Evolutionary conservation across 2,888 invertebrate species (phyloP), one percentile per base, ranked within the genome.

Genomic region (Pseudococcus viburni): DNA sequence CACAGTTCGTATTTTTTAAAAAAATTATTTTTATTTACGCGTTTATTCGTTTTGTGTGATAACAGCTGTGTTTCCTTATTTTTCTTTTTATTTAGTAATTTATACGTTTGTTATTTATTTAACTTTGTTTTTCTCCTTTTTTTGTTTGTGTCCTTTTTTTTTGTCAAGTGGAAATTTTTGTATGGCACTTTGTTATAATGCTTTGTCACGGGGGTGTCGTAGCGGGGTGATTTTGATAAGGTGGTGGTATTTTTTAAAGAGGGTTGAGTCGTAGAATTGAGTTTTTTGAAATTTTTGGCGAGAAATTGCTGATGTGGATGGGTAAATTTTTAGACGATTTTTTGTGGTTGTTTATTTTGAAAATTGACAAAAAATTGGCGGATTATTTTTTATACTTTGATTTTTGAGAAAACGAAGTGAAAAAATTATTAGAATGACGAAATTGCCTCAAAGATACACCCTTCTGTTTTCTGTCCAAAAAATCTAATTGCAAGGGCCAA

Each of bases 11-110:
- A 68, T 86, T 46, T 86, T 86, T 86, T 86, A 42, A n/a, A n/a
- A 39, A 55, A 9, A 33, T 51, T 55, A 68, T 77, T 77, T 86
- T 73, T 73, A 68, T 68, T 77, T 87, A 87, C 55, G 87, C 55
- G 77, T 80, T 80, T 80, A 80, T 80, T 80, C 80, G 80, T 80
- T 80, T 80, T 87, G 87, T 87, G 80, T 87, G 87, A 87, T 87
- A 86, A 87, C 87, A 73, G 87, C 87, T 85, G 85, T 85, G 86
- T 86, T 86, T 86, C 86, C 86, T 59, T 68, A 26, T 73, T 86
- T 86, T 42, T 86, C 26, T 33, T 33, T 42, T 86, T 77, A 77
- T 87, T 87, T 86, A 77, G 86, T 86, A 86, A 86, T 86, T 86
- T 86, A 86, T 86, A 86, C 64, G 64, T 86, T 86, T 86, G 86